phyloP scores from a whole-genome alignment of 2,113 vertebrate species.

The Pogonocichla stellata region DNA sequence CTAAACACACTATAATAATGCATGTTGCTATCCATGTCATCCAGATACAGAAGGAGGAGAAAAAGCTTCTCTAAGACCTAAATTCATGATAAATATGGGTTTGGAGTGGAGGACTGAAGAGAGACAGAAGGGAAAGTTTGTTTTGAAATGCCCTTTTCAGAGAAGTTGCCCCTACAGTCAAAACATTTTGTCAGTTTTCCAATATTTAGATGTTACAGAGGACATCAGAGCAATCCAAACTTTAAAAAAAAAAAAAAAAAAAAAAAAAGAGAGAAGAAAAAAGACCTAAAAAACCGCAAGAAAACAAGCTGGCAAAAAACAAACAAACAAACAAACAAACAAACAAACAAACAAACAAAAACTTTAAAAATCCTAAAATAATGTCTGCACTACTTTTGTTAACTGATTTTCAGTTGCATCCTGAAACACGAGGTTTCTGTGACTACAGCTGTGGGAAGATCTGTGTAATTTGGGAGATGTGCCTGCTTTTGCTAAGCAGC shows the following conservation, averaged over 20 bases:
- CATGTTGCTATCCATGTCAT: background rate
- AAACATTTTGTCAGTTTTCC: background rate
- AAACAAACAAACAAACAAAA: background rate
- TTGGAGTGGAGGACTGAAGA: fast-evolving
- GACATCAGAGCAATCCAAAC: background rate
- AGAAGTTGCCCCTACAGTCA: background rate
- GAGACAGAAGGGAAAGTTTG: background rate
- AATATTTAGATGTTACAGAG: background rate
- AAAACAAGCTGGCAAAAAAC: background rate
- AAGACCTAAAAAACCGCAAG: background rate
- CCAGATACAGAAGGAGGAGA: background rate
- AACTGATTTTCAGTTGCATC: background rate
- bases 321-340: background rate
- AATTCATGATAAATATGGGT: background rate
- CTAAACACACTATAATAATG: background rate
- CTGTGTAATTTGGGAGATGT: background rate
- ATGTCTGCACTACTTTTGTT: background rate
- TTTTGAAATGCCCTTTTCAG: background rate
- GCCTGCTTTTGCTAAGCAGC: background rate
- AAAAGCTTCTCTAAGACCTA: background rate
- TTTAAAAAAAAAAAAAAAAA: fast-evolving
- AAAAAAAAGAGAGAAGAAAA: background rate
- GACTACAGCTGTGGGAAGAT: background rate
- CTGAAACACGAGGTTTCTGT: background rate
- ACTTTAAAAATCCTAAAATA: background rate